phyloP scores from a whole-genome alignment of 2,888 invertebrate genomes.

The Linnaemya vulpina region DNA sequence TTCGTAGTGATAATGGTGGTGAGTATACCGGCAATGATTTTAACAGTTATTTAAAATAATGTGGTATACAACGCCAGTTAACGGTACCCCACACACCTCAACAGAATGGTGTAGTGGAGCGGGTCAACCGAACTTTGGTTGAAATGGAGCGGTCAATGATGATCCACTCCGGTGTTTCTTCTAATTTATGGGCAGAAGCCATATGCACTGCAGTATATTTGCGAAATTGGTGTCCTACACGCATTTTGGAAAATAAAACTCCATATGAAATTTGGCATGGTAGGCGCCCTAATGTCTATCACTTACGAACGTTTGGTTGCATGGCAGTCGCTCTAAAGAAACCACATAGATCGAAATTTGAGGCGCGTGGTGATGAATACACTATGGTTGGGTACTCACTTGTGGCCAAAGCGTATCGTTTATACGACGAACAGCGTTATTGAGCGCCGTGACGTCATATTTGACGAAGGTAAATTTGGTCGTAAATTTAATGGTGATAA shows the following conservation, averaged over 20 bases:
- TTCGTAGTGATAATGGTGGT: too few species aligned
- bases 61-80: conserved; percentile 40
- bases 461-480: conserved; percentile 43
- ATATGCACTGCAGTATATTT: conserved; percentile 69
- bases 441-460: conserved; percentile 55
- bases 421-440: conserved; percentile 58
- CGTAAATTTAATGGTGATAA: neutral
- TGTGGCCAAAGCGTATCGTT: conserved; percentile 37
- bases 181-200: conserved; percentile 73
- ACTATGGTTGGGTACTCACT: conserved; percentile 37
- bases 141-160: conserved; percentile 77
- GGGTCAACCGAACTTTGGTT: conserved; percentile 70
- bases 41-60: too few species aligned
- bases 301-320: conserved; percentile 59
- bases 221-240: conserved; percentile 65
- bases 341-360: conserved; percentile 48
- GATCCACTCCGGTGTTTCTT: conserved; percentile 72
- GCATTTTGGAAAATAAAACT: conserved; percentile 60
- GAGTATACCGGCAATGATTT: too few species aligned
- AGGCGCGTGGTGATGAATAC: neutral
- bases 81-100: conserved; percentile 71
- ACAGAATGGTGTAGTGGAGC: conserved; percentile 73
- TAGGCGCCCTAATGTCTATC: conserved; percentile 59
- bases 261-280: conserved; percentile 70
- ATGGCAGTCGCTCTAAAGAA: conserved; percentile 62